These are phyloP conservation scores for Tor tambroides DNA, from an alignment of 2,113 vertebrate genomes.

Conservation along the genomic window DNA sequence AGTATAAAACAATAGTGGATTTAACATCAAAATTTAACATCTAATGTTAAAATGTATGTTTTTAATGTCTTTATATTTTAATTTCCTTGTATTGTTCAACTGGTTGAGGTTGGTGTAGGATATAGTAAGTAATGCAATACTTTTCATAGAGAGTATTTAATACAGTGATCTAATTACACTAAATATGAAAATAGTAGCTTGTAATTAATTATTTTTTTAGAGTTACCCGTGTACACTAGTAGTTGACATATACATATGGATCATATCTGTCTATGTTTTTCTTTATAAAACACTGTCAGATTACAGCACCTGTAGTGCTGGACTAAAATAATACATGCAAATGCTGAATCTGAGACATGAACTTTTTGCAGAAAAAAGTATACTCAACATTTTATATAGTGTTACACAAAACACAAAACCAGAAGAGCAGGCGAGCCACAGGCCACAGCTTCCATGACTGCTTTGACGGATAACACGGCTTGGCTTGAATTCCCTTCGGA, in stretches of 20 bases:
- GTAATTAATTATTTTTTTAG: too few species aligned
- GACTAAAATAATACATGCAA: not conserved
- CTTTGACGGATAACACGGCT: conserved; percentile 20
- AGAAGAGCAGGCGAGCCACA: not conserved
- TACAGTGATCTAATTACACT: too few species aligned
- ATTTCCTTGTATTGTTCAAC: too few species aligned
- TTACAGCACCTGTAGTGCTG: not conserved
- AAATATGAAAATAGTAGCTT: too few species aligned
- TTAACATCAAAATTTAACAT: too few species aligned
- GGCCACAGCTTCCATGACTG: not conserved
- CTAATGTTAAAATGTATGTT: too few species aligned
- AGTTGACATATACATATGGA: not conserved
- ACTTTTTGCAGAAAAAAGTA: not conserved
- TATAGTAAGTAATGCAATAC: too few species aligned
- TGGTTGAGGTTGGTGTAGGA: too few species aligned
- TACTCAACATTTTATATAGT: not conserved
- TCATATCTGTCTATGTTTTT: not conserved
- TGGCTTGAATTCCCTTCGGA: conserved; percentile 35
- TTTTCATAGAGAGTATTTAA: too few species aligned
- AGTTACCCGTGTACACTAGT: too few species aligned
- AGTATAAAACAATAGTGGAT: too few species aligned
- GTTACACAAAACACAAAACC: not conserved
- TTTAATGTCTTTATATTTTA: too few species aligned
- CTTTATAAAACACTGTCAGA: not conserved
- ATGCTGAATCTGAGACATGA: not conserved